A percentile compares a stretch with the other conserved stretches of the same genome.
phyloP scores from a whole-genome alignment of 2,888 invertebrate species.

The Pediacus dermestoides region DNA sequence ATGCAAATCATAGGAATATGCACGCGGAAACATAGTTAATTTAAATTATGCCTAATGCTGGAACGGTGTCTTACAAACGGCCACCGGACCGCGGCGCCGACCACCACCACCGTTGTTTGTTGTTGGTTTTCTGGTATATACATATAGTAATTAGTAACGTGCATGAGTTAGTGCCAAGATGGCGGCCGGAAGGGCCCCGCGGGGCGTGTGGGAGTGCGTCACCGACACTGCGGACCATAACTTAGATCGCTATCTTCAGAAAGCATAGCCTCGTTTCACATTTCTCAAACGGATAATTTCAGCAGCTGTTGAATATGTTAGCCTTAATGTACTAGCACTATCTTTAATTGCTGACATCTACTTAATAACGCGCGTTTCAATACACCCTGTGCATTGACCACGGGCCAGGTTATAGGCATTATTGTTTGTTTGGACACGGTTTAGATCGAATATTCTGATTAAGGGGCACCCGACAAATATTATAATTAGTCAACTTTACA shows the following conservation, averaged over 20 bases:
- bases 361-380: conserved; percentile 44
- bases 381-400: conserved; percentile 32
- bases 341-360: conserved; percentile 43
- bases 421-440: conserved; percentile 45
- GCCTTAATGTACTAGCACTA: conserved; percentile 38
- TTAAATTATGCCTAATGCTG: conserved; percentile 36
- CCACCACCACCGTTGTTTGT: conserved; percentile 16
- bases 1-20: conserved; percentile 36
- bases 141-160: conserved; percentile 26
- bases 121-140: conserved; percentile 14
- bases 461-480: conserved; percentile 15
- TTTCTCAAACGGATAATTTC: conserved; percentile 46
- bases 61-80: conserved; percentile 35
- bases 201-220: conserved; percentile 49
- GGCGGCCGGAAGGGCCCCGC: conserved; percentile 48
- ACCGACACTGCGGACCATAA: conserved; percentile 46
- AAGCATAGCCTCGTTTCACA: conserved; percentile 45
- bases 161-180: conserved; percentile 44
- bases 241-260: conserved; percentile 47
- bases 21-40: conserved; percentile 36
- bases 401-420: conserved; percentile 29
- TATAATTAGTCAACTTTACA: conserved; percentile 25
- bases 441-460: conserved; percentile 27
- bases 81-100: conserved; percentile 31
- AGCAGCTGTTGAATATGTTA: conserved; percentile 48